Evolutionary conservation across 2,888 invertebrate genomes (phyloP), one percentile per base, ranked within the genome.

Genomic region (Harpagoxenus sublaevis): DNA sequence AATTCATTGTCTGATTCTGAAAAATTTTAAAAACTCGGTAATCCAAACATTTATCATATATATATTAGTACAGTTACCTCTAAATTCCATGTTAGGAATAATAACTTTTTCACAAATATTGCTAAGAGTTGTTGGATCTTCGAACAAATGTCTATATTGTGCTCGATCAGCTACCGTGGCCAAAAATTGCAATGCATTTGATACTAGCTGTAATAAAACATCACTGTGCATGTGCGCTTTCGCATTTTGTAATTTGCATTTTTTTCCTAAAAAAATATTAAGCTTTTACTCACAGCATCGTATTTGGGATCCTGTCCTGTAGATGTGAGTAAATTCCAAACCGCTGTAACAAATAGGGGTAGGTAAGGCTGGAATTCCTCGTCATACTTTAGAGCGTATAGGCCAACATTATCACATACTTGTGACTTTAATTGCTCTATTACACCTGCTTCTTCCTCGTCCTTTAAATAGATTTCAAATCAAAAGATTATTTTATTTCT

Each of bases 61-160:
- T 28, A 53, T 4, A 6, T 3, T 55, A 2, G 28, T 75, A 75
- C 18, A 83, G 78, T 78, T 94, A 98, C 98, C 97, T 96, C 99
- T 96, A 91, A 99, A 99, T 95, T 99, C 98, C 97, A 99, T 98
- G 94, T 99, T 99, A 0, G 99, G 99, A 92, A 99, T 98, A 92
- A 99, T 98, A n/a, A 99, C 98, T 95, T 99, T 99, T 94, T 99
- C 99, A 95, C 99, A 99, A 88, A 99, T 99, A 92, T 97, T 98
- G 89, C 98, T 97, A 8, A 99, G 96, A 3, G 98, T 98, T 71
- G 96, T 96, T 0, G 98, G 97, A 94, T 98, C 98, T 94, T 99
- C 98, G 94, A 99, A 99, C 48, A 99, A 95, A 88, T 97, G 96
- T 89, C 98, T 97, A 95, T 99, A 99, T 87, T 97, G 98, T 60